Base-by-base conservation (phyloP, 2,797 vertebrate genomes). In the Notoglanidium macrostoma region DNA sequence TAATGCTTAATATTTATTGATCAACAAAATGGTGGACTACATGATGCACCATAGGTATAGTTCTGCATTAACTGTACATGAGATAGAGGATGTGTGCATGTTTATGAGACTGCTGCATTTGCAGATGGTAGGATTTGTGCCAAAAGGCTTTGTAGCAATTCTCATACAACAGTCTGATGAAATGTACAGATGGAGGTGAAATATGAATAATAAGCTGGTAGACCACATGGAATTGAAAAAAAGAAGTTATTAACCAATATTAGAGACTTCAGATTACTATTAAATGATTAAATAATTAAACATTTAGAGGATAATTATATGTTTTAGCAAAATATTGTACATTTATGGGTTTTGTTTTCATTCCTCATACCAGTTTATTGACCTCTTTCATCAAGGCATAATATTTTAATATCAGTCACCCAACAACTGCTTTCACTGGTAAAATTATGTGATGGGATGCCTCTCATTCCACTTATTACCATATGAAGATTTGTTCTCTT, bases 1-100 rank as follows among this genome's bases (percentile, higher is more conserved):
- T 80, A 15, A 23, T 15, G 11, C 11, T 80, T 26, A 80, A 80
- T 80, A 61, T 80, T 80, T 80, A 8, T 14, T 80, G 35, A 80
- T 44, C 5, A 80, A n/a, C 51, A 35, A 59, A 79, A 21, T 19
- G 29, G 15, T 21, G 32, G 15, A 55, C 51, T 35, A 57, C 21
- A 61, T 26, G 54, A 79, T 21, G 77, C 19, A 35, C 4, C 29
- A 57, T 35, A 35, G 23, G 26, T 80, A 26, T 61, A 61, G 78
- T 9, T 35, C 32, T 29, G 23, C 23, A 59, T 79, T 59, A 40
- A 80, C 2, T 61, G 55, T 61, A 26, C 77, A 40, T 23, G 55
- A 40, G 76, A 55, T 55, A 17, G 17, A 10, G 51, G n/a, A n/a
- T 11, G 57, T 78, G 51, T 55, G 17, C 17, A 57, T 78, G 29